Base-by-base conservation (phyloP, 2,797 vertebrate genomes). In the Urophycis tenuis region DNA sequence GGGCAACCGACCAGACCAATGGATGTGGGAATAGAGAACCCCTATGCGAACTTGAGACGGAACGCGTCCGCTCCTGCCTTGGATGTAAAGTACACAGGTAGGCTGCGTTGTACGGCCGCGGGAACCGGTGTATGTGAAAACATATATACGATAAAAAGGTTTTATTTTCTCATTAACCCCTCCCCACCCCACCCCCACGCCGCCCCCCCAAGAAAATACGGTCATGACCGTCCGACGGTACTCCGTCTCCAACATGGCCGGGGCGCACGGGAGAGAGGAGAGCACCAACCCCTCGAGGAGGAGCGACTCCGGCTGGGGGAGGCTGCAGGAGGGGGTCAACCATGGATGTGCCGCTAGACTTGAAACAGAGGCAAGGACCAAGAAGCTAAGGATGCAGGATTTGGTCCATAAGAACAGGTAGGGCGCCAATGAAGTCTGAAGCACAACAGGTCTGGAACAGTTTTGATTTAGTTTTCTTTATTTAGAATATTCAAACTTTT, bases 211-310 rank as follows among this genome's bases (percentile, higher is more conserved):
- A 99, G 96, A 93, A 31, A 91, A 93, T 71, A 77, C 90, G 39
- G 95, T 95, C 87, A 99, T 99, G 97, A 99, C 96, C 0, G 96
- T 99, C 39, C 91, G 97, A 39, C 93, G 96, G 74, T 99, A 99
- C 83, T 93, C 94, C 15, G 83, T 93, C 36, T 90, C 92, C 3
- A 87, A 89, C 30, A 76, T 82, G 15, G 87, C 91, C 1, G 88
- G 85, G 5, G 82, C 87, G 78, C 79, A 83, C 78, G 25, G 77
- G 39, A 82, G 71, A 0, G 91, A 91, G 11, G 81, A 85, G 4
- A 86, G 78, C 77, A 49, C 80, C n/a, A 77, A 84, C 4, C 41
- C 71, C 19, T n/a, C 49, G 7, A 71, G 9, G 32, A 77, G 22
- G 7, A 79, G 71, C 5, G 85, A 86, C 75, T 87, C 87, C 9